Evolutionary conservation across 2,113 vertebrate genomes (phyloP), one percentile per base, ranked within the genome.

Genomic region (Odobenus rosmarus): DNA sequence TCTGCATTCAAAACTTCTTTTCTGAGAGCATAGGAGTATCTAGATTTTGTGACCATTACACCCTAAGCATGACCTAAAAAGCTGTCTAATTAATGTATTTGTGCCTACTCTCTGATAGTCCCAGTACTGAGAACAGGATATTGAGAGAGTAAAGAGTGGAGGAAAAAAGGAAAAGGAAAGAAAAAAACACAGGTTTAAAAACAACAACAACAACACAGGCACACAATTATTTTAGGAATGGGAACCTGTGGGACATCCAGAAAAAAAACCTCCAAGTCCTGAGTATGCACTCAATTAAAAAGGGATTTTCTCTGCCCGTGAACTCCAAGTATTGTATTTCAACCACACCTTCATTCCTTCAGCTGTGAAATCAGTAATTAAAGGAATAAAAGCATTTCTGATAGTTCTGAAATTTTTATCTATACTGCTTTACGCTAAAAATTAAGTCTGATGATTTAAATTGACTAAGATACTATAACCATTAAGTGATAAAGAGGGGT

Each of bases 1-100:
- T 83, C 36, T 90, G 13, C 10, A 93, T 39, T 95, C 71, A 93
- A 79, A 89, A 83, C 7, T 86, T 61, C 94, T 84, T 92, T 93
- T 93, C 85, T 74, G n/a, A 83, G 31, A 36, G 11, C 62, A 84
- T 0, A 51, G 55, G 39, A 83, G 1, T 61, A 89, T 79, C 61
- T 96, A 36, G 23, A 26, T 96, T 89, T 87, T 86, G 62, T 80
- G 42, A 90, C n/a, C 49, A n/a, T 28, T 80, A 96, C 1, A 19
- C 13, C 9, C n/a, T 74, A 81, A 51, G 83, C 12, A 69, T 18
- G 49, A 82, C n/a, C 33, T 53, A 61, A 86, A 31, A 88, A 91
- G 33, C 18, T 67, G 5, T 57, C 46, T 19, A 86, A 33, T 91
- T 90, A 86, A 94, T 42, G 10, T 33, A 61, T 46, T 53, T 88